Conservation (phyloP, 2,888 invertebrate genomes). For the Gibbula magus region DNA sequence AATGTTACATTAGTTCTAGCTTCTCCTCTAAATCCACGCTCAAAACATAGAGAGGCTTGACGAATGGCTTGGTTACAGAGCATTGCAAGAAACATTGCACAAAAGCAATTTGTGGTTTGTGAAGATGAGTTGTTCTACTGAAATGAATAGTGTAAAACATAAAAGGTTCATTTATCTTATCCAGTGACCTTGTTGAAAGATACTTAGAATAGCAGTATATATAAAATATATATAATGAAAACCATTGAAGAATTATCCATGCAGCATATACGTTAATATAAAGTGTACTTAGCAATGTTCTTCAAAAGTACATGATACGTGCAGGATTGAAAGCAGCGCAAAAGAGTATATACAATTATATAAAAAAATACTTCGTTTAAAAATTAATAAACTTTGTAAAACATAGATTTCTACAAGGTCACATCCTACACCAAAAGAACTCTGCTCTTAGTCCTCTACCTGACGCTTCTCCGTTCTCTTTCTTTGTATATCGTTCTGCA, state of each 20-base stretch:
- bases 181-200: too few relatives aligned
- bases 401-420: not conserved
- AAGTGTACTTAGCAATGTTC: not conserved
- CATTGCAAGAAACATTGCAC: too few relatives aligned
- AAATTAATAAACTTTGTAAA: not conserved
- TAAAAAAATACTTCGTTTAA: not conserved
- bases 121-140: not conserved
- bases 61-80: too few relatives aligned
- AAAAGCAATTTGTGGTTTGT: constrained; percentile 1
- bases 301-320: not conserved
- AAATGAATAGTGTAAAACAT: too few relatives aligned
- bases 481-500: constrained; percentile 11
- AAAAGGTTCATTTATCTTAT: too few relatives aligned
- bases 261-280: not conserved
- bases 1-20: too few relatives aligned
- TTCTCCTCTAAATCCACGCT: too few relatives aligned
- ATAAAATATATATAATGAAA: not conserved
- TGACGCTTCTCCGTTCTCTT: not conserved
- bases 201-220: not conserved
- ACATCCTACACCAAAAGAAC: not conserved
- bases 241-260: not conserved
- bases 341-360: constrained; percentile 5
- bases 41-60: too few relatives aligned
- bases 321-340: not conserved
- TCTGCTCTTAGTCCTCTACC: not conserved